phyloP scores from a whole-genome alignment of 2,113 vertebrate species.

The Sinocyclocheilus rhinocerous region DNA sequence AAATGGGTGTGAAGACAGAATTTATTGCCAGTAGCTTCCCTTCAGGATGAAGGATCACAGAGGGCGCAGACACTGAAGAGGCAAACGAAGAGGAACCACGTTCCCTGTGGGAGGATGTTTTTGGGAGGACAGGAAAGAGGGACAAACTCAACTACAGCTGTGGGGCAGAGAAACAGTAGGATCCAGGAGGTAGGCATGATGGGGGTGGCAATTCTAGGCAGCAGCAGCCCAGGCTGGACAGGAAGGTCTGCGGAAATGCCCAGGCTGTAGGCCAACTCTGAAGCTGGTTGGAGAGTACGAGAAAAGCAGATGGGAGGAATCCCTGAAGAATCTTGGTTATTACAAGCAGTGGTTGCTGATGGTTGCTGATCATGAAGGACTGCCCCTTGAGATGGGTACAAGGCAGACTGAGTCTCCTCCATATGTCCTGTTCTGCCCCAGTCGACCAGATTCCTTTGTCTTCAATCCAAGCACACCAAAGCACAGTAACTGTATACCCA shows the following conservation, averaged over 20 bases:
- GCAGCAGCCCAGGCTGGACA: conserved; percentile 74
- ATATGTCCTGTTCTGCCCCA: not conserved
- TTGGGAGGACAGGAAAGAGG: conserved; percentile 77
- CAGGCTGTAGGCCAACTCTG: conserved; percentile 75
- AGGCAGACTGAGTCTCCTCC: not conserved
- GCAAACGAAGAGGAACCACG: conserved; percentile 73
- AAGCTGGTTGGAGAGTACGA: conserved; percentile 69
- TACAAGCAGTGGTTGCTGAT: conserved; percentile 32
- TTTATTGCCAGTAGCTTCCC: conserved; percentile 84
- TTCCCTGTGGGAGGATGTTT: conserved; percentile 74
- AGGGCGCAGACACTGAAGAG: conserved; percentile 60
- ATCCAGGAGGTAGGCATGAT: conserved; percentile 71
- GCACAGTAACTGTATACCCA: not conserved
- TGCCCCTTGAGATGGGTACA: not conserved
- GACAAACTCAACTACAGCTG: conserved; percentile 67
- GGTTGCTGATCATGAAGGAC: not conserved
- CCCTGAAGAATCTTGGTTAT: conserved; percentile 75
- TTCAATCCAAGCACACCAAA: not conserved
- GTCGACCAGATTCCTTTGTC: not conserved
- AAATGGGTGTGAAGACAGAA: conserved; percentile 83
- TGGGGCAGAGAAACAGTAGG: conserved; percentile 69
- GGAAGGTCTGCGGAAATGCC: conserved; percentile 82
- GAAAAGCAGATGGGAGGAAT: conserved; percentile 84
- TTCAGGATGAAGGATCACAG: conserved; percentile 75
- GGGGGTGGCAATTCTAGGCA: conserved; percentile 75